Base-by-base conservation (phyloP, 2,888 invertebrate species). In the Colletes collaris region DNA sequence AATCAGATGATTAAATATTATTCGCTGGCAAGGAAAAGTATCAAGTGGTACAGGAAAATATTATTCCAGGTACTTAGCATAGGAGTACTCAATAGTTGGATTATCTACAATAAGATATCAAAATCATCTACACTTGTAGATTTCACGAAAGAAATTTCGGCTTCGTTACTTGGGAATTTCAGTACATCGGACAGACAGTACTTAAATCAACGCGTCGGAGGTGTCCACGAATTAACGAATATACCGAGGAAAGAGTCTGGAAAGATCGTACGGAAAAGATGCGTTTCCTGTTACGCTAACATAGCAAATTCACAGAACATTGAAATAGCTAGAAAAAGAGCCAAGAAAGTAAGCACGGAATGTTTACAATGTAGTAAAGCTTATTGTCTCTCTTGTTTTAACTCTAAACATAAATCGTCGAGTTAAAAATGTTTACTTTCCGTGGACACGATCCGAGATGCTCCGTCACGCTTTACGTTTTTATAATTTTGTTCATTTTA, bases 381-480 rank as follows among this genome's bases (percentile, higher is more conserved):
- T 56, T 56, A 56, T 56, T 56, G 56, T 5, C 56, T 56, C 13
- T 27, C 11, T 56, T 56, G 56, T 56, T 56, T 56, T 27, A 56
- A 56, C 27, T 27, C 27, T 13, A 56, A 27, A 56, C 56, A 56
- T 27, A 56, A 56, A 27, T 56, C 27, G 11, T 27, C 11, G 27
- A 11, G 13, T 11, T 11, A 13, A 56, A 53, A 19, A 27, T 19
- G 19, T 8, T 11, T 1, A 10, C 40, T 8, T 11, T 1, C 4
- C 40, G 3, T 40, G 40, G 40, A 40, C 40, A 40, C 27, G 27
- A 27, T 27, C 27, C 2, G 2, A 27, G 27, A 27, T 27, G 2
- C 27, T 27, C 27, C 2, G 27, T 40, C 4, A 40, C 40, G 40
- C 0, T 6, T 40, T 40, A 0, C 6, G 40, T 40, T 40, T 40